These are phyloP conservation scores for Lepisosteus osseus DNA, from an alignment of 2,113 vertebrate species.

Conservation along the genomic window DNA sequence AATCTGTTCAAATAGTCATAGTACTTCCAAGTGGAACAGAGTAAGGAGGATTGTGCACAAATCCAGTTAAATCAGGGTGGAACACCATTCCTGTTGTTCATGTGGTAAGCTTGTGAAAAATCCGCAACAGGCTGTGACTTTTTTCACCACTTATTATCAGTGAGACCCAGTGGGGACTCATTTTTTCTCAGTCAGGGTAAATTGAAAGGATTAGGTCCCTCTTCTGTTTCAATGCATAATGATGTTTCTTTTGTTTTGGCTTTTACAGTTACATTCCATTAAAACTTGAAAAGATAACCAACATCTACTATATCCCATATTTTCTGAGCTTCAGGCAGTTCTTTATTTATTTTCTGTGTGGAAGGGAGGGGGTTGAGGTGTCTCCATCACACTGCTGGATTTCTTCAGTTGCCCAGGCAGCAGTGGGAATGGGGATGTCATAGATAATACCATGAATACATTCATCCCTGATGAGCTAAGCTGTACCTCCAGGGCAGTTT, in stretches of 20 bases:
- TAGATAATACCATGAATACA: slow-evolving; percentile 43
- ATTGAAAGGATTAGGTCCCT: slow-evolving; percentile 11
- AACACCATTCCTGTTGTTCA: too few relatives aligned
- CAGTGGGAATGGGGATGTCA: slow-evolving; percentile 19
- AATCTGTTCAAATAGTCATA: too few relatives aligned
- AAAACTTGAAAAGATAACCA: slow-evolving; percentile 57
- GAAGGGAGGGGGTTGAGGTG: slow-evolving; percentile 26
- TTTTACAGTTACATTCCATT: slow-evolving; percentile 49
- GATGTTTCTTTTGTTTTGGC: not conserved
- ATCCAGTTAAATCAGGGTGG: too few relatives aligned
- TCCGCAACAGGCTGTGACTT: too few relatives aligned
- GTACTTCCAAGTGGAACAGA: too few relatives aligned
- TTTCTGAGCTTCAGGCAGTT: slow-evolving; percentile 8
- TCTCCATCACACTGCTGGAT: slow-evolving; percentile 47
- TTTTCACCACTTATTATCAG: too few relatives aligned
- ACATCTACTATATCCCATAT: slow-evolving; percentile 42
- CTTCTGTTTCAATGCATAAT: not conserved
- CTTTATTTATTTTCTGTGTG: slow-evolving; percentile 39
- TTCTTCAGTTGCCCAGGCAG: slow-evolving; percentile 26
- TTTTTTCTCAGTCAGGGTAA: too few relatives aligned
- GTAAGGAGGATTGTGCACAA: too few relatives aligned
- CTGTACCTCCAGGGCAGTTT: slow-evolving; percentile 47
- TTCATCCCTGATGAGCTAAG: slow-evolving; percentile 48
- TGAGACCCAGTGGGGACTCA: too few relatives aligned
- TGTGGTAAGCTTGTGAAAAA: too few relatives aligned